Percentiles rank a stretch among this genome's conserved stretches.
Conservation (phyloP, 2,888 invertebrate species). For the Glomeris marginata region DNA sequence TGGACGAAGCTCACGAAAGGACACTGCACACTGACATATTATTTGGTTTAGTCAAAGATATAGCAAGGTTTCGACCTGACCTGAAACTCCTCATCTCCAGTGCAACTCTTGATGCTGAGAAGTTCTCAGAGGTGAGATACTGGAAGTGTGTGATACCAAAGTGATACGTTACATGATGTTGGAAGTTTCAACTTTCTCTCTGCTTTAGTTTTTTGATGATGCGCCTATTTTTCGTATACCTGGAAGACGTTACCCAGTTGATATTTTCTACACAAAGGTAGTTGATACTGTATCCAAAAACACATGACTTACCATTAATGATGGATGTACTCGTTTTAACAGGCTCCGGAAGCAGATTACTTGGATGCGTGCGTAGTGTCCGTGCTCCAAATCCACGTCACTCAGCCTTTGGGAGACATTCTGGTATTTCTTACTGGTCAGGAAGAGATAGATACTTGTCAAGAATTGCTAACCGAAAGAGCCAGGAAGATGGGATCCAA, state of each 20-base stretch:
- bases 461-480: constrained; percentile 50
- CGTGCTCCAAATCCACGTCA: constrained; percentile 93
- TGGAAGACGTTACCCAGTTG: constrained; percentile 92
- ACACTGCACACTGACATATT: constrained; percentile 96
- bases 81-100: constrained; percentile 93
- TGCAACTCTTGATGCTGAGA: constrained; percentile 94
- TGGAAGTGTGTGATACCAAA: neutral
- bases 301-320: constrained; percentile 12
- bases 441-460: constrained; percentile 37
- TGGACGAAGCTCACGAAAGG: constrained; percentile 98
- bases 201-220: constrained; percentile 74
- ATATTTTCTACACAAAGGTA: constrained; percentile 90
- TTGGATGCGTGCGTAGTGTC: constrained; percentile 97
- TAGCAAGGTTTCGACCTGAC: constrained; percentile 80
- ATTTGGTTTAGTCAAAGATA: constrained; percentile 88
- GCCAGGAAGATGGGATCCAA: constrained; percentile 82
- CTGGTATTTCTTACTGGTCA: constrained; percentile 85
- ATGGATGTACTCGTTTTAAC: constrained; percentile 9
- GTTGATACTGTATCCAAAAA: constrained; percentile 13
- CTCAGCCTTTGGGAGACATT: constrained; percentile 90
- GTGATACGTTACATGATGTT: neutral
- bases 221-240: constrained; percentile 97
- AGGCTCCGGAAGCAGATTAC: constrained; percentile 95
- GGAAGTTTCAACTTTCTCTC: constrained; percentile 1
- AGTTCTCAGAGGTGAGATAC: constrained; percentile 59